Percentiles rank a stretch among this genome's conserved stretches.
Evolutionary conservation across 2,113 vertebrate genomes (phyloP).

Genomic region (Columba livia): DNA sequence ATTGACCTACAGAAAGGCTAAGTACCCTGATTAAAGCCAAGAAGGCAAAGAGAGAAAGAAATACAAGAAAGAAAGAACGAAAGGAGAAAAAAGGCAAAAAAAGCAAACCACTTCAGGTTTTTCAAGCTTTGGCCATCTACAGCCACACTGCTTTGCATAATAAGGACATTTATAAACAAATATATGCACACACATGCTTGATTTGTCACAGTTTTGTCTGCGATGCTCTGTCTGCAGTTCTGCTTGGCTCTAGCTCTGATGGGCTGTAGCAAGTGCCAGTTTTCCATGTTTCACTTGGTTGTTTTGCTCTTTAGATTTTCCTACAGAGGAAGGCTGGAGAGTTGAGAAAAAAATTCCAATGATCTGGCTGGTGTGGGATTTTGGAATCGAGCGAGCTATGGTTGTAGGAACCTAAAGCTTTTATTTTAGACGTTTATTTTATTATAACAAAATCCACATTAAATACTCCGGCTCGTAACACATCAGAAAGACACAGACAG

Average conservation of each 20-base stretch:
- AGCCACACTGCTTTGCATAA: neutral
- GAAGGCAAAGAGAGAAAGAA: neutral
- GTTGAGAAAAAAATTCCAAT: neutral
- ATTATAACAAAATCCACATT: neutral
- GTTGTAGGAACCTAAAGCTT: neutral
- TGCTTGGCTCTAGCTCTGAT: neutral
- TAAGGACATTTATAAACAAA: neutral
- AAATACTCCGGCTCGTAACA: neutral
- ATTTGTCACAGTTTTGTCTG: neutral
- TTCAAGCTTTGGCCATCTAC: neutral
- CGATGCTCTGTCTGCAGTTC: neutral
- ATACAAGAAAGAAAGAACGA: neutral
- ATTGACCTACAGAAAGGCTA: neutral
- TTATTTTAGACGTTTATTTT: rapidly evolving
- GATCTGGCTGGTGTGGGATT: neutral
- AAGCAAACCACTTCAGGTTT: neutral
- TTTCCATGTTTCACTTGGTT: neutral
- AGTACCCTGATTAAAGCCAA: neutral
- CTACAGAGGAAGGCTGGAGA: neutral
- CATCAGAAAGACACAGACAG: neutral
- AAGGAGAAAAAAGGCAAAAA: neutral
- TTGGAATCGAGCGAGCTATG: neutral
- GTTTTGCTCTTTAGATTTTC: neutral
- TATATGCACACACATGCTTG: neutral
- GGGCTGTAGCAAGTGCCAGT: neutral